A percentile compares a stretch with the other conserved stretches of the same genome.
phyloP scores from a whole-genome alignment of 1,140 invertebrate genomes.

The Gerris buenoi region DNA sequence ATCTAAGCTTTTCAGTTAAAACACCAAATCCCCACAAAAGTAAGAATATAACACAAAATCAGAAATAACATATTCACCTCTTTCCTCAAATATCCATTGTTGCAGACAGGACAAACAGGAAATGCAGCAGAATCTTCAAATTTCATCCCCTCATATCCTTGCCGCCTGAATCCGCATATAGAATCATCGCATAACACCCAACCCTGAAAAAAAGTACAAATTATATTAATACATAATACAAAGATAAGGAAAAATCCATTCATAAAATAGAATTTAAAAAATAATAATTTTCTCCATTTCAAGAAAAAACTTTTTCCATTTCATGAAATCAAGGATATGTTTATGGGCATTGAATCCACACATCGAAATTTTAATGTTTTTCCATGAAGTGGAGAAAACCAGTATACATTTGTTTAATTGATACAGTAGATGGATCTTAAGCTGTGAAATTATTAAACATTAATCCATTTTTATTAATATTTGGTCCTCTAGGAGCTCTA shows the following conservation, averaged over 20 bases:
- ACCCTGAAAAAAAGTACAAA: constrained; percentile 31
- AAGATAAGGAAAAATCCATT: background rate
- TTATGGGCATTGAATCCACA: too few relatives aligned
- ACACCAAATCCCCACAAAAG: constrained; percentile 31
- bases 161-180: constrained; percentile 53
- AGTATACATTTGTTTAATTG: too few relatives aligned
- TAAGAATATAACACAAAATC: constrained; percentile 14
- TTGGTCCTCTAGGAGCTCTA: too few relatives aligned
- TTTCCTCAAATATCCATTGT: constrained; percentile 52
- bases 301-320: too few relatives aligned
- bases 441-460: too few relatives aligned
- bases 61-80: constrained; percentile 33
- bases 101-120: constrained; percentile 59
- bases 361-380: too few relatives aligned
- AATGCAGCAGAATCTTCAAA: constrained; percentile 45
- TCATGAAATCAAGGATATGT: too few relatives aligned
- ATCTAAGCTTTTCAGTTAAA: too few relatives aligned
- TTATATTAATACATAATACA: constrained; percentile 6
- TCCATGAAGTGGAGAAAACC: too few relatives aligned
- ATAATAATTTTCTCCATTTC: background rate
- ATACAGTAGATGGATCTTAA: too few relatives aligned
- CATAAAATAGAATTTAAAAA: background rate
- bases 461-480: too few relatives aligned
- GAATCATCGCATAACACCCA: constrained; percentile 80
- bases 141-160: constrained; percentile 40